Percentiles rank a stretch among this genome's conserved stretches.
Evolutionary conservation across 2,113 vertebrate genomes (phyloP).

Genomic region (Bos javanicus): DNA sequence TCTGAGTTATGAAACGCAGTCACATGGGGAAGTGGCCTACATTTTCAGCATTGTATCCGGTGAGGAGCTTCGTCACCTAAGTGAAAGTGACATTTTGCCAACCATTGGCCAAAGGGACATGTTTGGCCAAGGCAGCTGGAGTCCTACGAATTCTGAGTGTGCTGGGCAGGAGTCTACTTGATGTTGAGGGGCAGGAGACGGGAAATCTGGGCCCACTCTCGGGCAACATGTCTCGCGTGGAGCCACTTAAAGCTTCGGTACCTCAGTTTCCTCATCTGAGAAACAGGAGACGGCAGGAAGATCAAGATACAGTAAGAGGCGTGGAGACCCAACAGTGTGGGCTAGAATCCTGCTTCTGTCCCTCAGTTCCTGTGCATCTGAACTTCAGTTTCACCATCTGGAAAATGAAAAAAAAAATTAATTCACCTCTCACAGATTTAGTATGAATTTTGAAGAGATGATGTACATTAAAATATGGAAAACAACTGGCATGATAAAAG

Average conservation of each 20-base stretch:
- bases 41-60: neutral
- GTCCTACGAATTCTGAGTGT: neutral
- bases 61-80: neutral
- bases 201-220: neutral
- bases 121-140: neutral
- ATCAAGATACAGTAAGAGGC: neutral
- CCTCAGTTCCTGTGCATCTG: neutral
- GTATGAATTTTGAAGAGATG: neutral
- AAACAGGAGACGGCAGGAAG: neutral
- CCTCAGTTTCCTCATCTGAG: neutral
- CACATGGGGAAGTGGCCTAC: slow-evolving; percentile 51
- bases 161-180: neutral
- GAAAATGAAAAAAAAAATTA: neutral
- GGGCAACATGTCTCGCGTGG: neutral
- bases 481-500: neutral
- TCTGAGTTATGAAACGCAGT: slow-evolving; percentile 44
- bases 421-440: neutral
- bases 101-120: neutral
- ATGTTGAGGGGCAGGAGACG: accelerated
- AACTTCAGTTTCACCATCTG: neutral
- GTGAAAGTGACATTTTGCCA: neutral
- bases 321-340: neutral
- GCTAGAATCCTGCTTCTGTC: neutral
- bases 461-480: neutral
- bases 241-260: neutral